Percentiles rank a stretch among this genome's conserved stretches.
Conservation (phyloP, 2,113 vertebrate genomes). For the Turnix velox region DNA sequence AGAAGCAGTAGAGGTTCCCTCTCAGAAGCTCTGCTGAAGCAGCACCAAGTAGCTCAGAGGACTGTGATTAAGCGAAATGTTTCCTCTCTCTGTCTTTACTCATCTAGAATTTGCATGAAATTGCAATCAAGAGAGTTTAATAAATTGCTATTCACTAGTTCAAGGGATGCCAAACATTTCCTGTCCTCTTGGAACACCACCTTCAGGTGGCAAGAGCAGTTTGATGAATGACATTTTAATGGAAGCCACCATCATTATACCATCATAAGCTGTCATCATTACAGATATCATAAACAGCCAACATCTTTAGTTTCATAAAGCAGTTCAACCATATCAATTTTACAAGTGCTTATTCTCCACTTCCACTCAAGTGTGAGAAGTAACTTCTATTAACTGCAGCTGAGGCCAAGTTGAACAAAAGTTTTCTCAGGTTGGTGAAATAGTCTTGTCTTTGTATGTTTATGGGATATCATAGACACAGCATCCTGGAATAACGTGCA, state of each 20-base stretch:
- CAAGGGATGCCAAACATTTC: not conserved
- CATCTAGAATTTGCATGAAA: not conserved
- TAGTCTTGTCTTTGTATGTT: accelerated
- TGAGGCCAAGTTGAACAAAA: not conserved
- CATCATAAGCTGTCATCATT: not conserved
- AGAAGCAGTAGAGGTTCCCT: not conserved
- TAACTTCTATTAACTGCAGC: not conserved
- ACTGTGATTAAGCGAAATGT: not conserved
- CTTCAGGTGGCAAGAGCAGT: not conserved
- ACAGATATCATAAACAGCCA: not conserved
- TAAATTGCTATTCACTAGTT: not conserved
- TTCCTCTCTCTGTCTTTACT: not conserved
- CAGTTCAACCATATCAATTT: not conserved
- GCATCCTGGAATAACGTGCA: not conserved
- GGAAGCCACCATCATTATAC: not conserved
- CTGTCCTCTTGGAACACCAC: not conserved
- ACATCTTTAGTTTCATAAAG: not conserved
- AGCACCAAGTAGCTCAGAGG: not conserved
- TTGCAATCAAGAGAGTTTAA: not conserved
- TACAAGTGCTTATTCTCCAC: not conserved
- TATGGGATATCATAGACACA: not conserved
- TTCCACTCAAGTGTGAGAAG: not conserved
- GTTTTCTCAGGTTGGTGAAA: not conserved
- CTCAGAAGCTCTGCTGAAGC: not conserved
- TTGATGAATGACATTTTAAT: not conserved